These are phyloP conservation scores for Opisthograptis luteolata DNA, from an alignment of 2,888 invertebrate species.

Conservation along the genomic window DNA sequence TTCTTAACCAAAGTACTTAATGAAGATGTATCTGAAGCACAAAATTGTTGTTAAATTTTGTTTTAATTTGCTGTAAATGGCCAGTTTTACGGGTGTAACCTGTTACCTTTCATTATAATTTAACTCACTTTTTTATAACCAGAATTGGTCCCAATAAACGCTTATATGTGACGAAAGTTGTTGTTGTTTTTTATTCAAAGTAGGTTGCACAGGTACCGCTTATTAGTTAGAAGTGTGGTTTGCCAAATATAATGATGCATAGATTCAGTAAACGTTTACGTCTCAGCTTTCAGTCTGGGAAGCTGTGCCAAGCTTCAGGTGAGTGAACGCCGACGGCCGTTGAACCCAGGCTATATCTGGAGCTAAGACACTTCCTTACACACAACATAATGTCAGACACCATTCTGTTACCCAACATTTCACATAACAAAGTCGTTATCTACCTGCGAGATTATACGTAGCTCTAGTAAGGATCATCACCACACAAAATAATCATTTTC, in stretches of 20 bases:
- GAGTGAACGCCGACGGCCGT: conserved; percentile 71
- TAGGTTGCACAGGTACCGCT: conserved; percentile 22
- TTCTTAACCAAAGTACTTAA: conserved; percentile 49
- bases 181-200: conserved; percentile 38
- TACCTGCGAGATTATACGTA: too few relatives aligned
- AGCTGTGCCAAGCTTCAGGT: conserved; percentile 75
- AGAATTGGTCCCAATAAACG: conserved; percentile 43
- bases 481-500: too few relatives aligned
- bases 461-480: too few relatives aligned
- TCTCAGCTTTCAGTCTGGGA: conserved; percentile 64
- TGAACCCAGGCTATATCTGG: conserved; percentile 73
- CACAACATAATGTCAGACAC: conserved; percentile 18
- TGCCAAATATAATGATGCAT: conserved; percentile 11
- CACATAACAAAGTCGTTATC: too few relatives aligned
- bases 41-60: conserved; percentile 27
- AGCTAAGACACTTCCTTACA: conserved; percentile 58
- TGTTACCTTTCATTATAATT: conserved; percentile 31
- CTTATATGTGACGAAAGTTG: conserved; percentile 44
- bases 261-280: conserved; percentile 33
- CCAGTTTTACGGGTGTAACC: conserved; percentile 36
- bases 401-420: conserved; percentile 9
- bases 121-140: conserved; percentile 32
- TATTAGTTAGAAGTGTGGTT: conserved; percentile 26
- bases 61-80: conserved; percentile 45
- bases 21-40: conserved; percentile 11